These are phyloP conservation scores for Cheilosia pagana DNA, from an alignment of 2,888 invertebrate species.

Conservation along the genomic window DNA sequence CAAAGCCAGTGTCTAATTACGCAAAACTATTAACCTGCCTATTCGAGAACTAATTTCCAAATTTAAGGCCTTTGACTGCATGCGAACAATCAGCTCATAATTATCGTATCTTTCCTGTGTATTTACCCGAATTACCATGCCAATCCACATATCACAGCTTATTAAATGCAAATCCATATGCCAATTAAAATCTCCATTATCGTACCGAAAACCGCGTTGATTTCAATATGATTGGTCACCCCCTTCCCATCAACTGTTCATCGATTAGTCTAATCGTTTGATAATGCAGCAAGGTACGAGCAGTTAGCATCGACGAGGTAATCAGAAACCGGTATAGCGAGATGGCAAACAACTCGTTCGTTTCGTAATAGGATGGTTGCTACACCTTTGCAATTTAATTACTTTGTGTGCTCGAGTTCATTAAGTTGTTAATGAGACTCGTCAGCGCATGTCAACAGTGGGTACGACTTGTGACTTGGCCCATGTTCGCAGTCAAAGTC, in stretches of 20 bases:
- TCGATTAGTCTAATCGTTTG: conserved; percentile 5
- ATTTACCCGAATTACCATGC: conserved; percentile 34
- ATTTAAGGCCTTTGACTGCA: neutral
- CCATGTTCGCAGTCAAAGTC: conserved; percentile 3
- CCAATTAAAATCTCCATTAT: conserved; percentile 47
- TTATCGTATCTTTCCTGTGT: conserved; percentile 29
- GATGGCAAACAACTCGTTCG: conserved; percentile 25
- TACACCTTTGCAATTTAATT: conserved; percentile 39
- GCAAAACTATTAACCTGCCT: neutral
- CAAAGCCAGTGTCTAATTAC: neutral
- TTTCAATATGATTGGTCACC: too few relatives aligned
- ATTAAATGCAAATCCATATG: conserved; percentile 32
- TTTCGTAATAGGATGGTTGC: conserved; percentile 22
- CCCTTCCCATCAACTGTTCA: neutral
- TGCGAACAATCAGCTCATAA: conserved; percentile 2
- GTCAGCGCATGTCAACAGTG: conserved; percentile 2
- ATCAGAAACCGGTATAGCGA: conserved; percentile 12
- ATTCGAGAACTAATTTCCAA: neutral
- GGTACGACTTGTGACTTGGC: neutral
- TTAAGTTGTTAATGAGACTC: conserved; percentile 49
- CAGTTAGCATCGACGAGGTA: conserved; percentile 38
- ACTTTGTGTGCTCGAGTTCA: conserved; percentile 36
- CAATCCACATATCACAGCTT: conserved; percentile 3
- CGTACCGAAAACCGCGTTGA: neutral
- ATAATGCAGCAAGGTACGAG: conserved; percentile 11